phyloP scores from a whole-genome alignment of 2,113 vertebrate genomes.

The Lycaon pictus region DNA sequence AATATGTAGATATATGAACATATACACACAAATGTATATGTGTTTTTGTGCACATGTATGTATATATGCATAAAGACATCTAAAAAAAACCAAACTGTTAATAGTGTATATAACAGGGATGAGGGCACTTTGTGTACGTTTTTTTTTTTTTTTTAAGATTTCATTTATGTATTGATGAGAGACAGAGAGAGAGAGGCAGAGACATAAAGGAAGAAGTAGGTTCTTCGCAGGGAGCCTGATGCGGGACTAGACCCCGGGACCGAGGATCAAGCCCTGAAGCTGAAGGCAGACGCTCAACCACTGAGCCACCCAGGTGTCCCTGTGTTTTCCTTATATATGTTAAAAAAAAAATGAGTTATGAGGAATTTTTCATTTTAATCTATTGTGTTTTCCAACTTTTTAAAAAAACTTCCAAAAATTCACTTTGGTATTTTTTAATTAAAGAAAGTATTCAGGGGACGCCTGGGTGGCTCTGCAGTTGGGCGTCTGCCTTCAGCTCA shows the following conservation, averaged over 20 bases:
- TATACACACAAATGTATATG: not conserved
- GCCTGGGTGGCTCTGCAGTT: too few relatives aligned
- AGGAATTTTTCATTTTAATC: not conserved
- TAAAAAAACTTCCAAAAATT: not conserved
- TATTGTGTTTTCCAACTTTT: not conserved
- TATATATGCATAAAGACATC: not conserved
- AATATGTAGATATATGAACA: not conserved
- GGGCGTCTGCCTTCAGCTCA: too few relatives aligned
- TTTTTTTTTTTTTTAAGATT: too few relatives aligned
- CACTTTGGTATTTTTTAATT: conserved; percentile 29
- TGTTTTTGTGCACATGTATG: not conserved
- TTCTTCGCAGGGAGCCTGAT: too few relatives aligned
- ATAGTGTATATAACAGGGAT: not conserved
- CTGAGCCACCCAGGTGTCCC: too few relatives aligned
- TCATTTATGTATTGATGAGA: too few relatives aligned
- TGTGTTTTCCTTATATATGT: not conserved
- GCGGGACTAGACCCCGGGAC: too few relatives aligned
- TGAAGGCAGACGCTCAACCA: too few relatives aligned
- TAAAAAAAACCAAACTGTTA: not conserved
- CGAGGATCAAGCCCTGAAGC: too few relatives aligned
- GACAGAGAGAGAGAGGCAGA: too few relatives aligned
- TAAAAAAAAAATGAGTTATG: not conserved
- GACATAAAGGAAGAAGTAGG: too few relatives aligned
- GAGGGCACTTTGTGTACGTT: not conserved
- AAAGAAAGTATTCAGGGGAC: not conserved